Base-by-base conservation (phyloP, 2,888 invertebrate genomes). In the Plagiodera versicolora region DNA sequence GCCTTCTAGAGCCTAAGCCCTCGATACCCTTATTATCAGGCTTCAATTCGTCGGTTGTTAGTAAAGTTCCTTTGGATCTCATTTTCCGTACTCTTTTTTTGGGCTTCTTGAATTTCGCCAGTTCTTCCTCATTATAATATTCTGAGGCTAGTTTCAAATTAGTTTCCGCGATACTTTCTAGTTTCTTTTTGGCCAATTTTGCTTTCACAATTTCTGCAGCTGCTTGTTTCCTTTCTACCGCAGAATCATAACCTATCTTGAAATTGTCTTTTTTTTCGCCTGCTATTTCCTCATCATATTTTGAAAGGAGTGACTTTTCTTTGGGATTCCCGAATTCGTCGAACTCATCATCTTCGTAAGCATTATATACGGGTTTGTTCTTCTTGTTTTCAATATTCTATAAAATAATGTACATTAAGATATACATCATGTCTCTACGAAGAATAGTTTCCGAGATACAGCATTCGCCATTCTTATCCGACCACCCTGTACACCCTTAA, bases 221-320 rank as follows among this genome's bases (percentile, higher is more conserved):
- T 19, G 81, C 80, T 14, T 84, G 81, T 70, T 84, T 85, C 6
- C 84, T 81, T 65, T 86, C 85, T 32, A 84, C 73, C 0, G 82
- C 82, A 55, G 83, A 81, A 60, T 86, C 85, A 71, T 86, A 84
- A 20, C 95, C 96, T 63, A 98, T 86, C 56, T 86, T 82, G 81
- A 98, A 98, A 57, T 84, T 84, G 19, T 85, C 84, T 69, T 83
- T 86, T 69, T 87, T 88, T 56, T 83, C 85, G 0, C 90, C 91
- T 55, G 90, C 88, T 58, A 96, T 90, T 80, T 96, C 96, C 74
- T 96, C 96, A 78, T 98, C 96, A 77, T 99, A 98, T 82, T 99
- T 96, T 70, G 89, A 84, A 19, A 99, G 84, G 51, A 99, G 82
- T 10, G 86, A 85, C 72, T 87, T 87, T 67, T 84, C 83, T 66